phyloP scores from a whole-genome alignment of 1,140 invertebrate genomes.

The Listronotus oregonensis region DNA sequence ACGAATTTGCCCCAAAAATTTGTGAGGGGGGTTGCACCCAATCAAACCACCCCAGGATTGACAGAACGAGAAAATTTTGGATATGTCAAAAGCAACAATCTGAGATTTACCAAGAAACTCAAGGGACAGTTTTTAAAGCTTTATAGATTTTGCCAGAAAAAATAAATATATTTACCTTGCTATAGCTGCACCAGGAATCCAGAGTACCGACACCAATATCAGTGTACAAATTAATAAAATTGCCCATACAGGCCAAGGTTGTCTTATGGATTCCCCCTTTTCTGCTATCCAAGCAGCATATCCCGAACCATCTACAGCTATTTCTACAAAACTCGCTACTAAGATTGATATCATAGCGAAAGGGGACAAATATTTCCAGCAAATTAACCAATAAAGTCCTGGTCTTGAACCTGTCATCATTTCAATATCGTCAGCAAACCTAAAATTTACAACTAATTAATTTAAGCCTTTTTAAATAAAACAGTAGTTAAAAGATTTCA shows the following conservation, averaged over 20 bases:
- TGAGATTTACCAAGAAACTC: too few species aligned
- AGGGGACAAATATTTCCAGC: slow-evolving; percentile 93
- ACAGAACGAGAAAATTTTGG: too few species aligned
- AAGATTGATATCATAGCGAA: slow-evolving; percentile 89
- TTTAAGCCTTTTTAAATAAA: too few species aligned
- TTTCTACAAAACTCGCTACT: slow-evolving; percentile 81
- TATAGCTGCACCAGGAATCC: slow-evolving; percentile 85
- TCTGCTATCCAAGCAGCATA: slow-evolving; percentile 84
- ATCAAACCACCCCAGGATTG: too few species aligned
- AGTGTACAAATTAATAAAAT: slow-evolving; percentile 76
- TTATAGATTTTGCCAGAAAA: too few species aligned
- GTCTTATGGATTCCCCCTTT: slow-evolving; percentile 72
- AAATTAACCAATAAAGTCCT: slow-evolving; percentile 87
- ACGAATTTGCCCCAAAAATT: too few species aligned
- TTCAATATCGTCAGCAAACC: slow-evolving; percentile 92
- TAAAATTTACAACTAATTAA: slow-evolving; percentile 51
- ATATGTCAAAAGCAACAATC: too few species aligned
- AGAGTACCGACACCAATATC: slow-evolving; percentile 79
- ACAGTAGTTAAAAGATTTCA: too few species aligned
- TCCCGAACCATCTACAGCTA: slow-evolving; percentile 77
- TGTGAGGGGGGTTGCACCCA: too few species aligned
- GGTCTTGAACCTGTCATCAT: slow-evolving; percentile 90
- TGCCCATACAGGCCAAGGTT: slow-evolving; percentile 81
- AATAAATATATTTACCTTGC: too few species aligned
- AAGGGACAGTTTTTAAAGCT: too few species aligned